These are phyloP conservation scores for Ophion slaviceki DNA, from an alignment of 2,888 invertebrate genomes.

Conservation along the genomic window DNA sequence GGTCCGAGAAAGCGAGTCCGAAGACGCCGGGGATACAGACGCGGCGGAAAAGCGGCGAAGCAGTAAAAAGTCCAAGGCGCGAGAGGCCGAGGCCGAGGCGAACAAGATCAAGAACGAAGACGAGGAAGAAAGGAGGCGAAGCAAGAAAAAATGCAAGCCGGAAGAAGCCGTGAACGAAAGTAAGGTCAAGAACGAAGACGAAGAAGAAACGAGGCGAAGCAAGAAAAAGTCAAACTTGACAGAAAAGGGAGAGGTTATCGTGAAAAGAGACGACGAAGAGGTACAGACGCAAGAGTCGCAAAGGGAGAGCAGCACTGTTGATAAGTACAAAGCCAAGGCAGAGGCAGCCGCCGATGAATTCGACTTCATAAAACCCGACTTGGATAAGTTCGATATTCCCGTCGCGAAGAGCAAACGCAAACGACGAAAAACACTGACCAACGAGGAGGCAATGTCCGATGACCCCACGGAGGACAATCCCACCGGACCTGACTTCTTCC, in stretches of 20 bases:
- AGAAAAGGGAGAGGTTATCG: too few relatives aligned
- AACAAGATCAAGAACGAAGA: constrained; percentile 5
- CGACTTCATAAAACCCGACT: constrained; percentile 54
- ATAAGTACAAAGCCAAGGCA: too few relatives aligned
- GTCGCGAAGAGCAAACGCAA: constrained; percentile 47
- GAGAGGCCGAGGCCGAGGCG: background rate
- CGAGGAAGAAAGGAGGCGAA: background rate
- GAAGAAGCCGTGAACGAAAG: constrained; percentile 52
- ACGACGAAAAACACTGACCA: constrained; percentile 34
- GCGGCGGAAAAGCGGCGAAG: background rate
- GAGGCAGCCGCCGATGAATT: constrained; percentile 3
- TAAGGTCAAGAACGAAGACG: constrained; percentile 1
- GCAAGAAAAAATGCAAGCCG: constrained; percentile 40
- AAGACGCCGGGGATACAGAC: constrained; percentile 8
- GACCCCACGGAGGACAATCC: background rate
- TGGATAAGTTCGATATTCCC: constrained; percentile 13
- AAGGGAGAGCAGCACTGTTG: background rate
- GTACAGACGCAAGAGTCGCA: too few relatives aligned
- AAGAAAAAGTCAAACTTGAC: background rate
- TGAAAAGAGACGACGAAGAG: constrained; percentile 18
- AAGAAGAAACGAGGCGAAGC: background rate
- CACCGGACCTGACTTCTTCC: constrained; percentile 50
- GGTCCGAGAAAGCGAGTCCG: background rate
- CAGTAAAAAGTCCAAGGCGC: constrained; percentile 11
- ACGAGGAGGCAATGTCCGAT: background rate